Conservation (phyloP, 2,113 vertebrate species). For the Poeciliopsis occidentalis region DNA sequence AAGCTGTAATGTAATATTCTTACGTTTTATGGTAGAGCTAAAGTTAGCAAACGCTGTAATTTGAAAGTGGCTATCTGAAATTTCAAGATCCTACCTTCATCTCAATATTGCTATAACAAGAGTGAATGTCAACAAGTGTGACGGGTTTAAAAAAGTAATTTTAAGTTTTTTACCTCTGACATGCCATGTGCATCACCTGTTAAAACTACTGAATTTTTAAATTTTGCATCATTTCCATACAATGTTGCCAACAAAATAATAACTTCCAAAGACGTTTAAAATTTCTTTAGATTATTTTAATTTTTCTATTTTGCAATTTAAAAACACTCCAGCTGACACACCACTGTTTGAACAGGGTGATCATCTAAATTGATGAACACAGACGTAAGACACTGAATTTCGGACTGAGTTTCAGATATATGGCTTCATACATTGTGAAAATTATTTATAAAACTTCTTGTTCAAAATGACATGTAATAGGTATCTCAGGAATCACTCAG, state of each 20-base stretch:
- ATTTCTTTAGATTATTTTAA: not conserved
- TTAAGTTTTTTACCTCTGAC: too few relatives aligned
- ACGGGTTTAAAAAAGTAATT: too few relatives aligned
- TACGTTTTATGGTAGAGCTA: too few relatives aligned
- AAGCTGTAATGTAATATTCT: too few relatives aligned
- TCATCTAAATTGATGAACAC: constrained; percentile 25
- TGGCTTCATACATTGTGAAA: constrained; percentile 32
- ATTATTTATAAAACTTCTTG: constrained; percentile 55
- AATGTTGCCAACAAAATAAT: too few relatives aligned
- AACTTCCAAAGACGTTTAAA: not conserved
- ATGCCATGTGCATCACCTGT: not conserved
- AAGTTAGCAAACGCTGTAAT: too few relatives aligned
- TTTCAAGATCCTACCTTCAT: too few relatives aligned
- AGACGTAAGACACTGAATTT: constrained; percentile 35
- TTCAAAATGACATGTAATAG: constrained; percentile 42
- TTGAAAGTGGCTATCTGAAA: too few relatives aligned
- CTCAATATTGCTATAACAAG: too few relatives aligned
- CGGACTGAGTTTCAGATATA: constrained; percentile 34
- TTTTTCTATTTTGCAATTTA: not conserved
- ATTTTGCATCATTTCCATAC: not conserved
- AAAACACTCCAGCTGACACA: not conserved
- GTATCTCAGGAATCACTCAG: constrained; percentile 45
- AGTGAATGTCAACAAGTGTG: too few relatives aligned
- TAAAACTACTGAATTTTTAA: not conserved
- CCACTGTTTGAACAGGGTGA: constrained; percentile 14